These are phyloP conservation scores for Deroplatys truncata DNA, from an alignment of 2,888 invertebrate species.

Conservation along the genomic window DNA sequence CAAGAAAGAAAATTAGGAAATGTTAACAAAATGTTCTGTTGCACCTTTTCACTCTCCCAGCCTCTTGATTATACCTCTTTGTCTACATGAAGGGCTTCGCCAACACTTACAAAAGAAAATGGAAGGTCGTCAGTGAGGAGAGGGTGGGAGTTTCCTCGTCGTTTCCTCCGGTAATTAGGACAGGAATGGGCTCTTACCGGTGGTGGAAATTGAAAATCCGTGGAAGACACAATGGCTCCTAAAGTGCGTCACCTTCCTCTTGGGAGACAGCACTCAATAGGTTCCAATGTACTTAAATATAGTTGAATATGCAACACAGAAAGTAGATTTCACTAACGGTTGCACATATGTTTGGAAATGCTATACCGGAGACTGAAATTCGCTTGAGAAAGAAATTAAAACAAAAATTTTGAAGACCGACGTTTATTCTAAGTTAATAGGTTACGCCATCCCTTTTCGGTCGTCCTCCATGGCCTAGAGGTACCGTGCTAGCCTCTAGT, in stretches of 20 bases:
- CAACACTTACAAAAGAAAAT: background rate
- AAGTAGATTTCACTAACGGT: too few species aligned
- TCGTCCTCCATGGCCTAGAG: too few species aligned
- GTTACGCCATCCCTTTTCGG: too few species aligned
- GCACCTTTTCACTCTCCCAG: background rate
- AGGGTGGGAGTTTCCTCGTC: background rate
- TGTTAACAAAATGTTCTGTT: background rate
- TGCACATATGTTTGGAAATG: too few species aligned
- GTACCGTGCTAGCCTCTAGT: too few species aligned
- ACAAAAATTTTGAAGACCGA: too few species aligned
- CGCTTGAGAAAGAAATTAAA: too few species aligned
- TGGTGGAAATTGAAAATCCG: background rate
- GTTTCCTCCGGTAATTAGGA: background rate
- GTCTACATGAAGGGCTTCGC: background rate
- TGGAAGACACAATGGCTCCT: background rate
- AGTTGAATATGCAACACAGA: too few species aligned
- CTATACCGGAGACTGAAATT: too few species aligned
- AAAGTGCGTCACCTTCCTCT: background rate
- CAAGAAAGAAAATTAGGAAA: background rate
- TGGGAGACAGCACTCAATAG: background rate
- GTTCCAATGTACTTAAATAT: background rate
- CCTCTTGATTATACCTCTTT: background rate
- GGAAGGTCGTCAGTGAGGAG: background rate
- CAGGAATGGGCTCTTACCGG: background rate
- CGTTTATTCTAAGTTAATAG: too few species aligned